Evolutionary conservation across 1,140 invertebrate species (phyloP).

Genomic region (Scylla paramamosain): DNA sequence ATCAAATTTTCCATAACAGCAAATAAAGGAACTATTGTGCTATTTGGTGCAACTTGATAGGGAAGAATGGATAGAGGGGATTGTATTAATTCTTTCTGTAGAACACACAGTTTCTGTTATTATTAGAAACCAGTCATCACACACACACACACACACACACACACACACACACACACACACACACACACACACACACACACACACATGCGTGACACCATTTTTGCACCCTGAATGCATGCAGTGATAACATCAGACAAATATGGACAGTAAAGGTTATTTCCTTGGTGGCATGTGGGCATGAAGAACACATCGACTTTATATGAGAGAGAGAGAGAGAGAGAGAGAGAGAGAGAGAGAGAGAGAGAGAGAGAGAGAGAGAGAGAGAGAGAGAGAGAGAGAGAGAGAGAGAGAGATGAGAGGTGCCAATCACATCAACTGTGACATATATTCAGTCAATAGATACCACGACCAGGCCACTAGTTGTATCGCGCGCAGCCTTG

Average conservation of each 20-base stretch:
- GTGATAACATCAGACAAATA: neutral
- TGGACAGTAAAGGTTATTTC: neutral
- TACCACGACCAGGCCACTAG: neutral
- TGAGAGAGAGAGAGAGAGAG: neutral
- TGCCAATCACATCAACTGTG: constrained; percentile 24
- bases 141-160: no score
- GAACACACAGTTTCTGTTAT: no score
- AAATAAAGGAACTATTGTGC: no score
- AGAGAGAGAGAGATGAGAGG: neutral
- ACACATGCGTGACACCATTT: no score
- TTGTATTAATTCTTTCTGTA: no score
- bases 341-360: neutral
- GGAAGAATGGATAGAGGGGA: no score
- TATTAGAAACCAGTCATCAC: no score
- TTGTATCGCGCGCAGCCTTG: neutral
- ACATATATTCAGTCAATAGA: constrained; percentile 25
- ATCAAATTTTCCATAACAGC: no score
- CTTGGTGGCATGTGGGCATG: neutral
- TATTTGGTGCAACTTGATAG: no score
- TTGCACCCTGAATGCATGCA: neutral
- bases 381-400: neutral
- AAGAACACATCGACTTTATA: neutral
- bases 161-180: no score
- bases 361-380: constrained; percentile 19
- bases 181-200: no score